phyloP scores from a whole-genome alignment of 2,113 vertebrate genomes.

The Anguilla japonica region DNA sequence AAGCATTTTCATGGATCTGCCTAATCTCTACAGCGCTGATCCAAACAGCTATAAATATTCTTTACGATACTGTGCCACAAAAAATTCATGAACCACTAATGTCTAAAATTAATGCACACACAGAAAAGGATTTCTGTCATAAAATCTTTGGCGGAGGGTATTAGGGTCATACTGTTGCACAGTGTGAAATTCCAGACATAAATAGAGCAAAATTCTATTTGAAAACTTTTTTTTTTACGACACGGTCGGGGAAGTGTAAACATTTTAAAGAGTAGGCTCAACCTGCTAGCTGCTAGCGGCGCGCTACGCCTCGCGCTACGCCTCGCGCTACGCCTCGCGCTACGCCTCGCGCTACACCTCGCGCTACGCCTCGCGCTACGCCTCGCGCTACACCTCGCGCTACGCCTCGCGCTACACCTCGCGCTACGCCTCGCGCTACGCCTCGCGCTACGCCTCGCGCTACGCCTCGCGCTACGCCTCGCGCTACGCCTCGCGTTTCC shows the following conservation, averaged over 20 bases:
- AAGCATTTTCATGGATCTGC: background rate
- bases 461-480: too few species aligned
- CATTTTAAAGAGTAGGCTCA: background rate
- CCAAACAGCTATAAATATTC: constrained; percentile 4
- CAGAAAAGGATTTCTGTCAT: background rate
- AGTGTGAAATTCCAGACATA: background rate
- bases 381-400: too few species aligned
- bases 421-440: too few species aligned
- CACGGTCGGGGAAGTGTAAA: background rate
- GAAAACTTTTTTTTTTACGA: constrained; percentile 3
- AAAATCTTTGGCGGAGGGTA: background rate
- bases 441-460: too few species aligned
- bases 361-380: too few species aligned
- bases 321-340: too few species aligned
- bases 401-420: too few species aligned
- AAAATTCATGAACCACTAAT: constrained; percentile 12
- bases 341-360: too few species aligned
- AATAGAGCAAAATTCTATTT: background rate
- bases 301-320: background rate
- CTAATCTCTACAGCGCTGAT: background rate
- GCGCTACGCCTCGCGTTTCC: background rate
- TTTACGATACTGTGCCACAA: constrained; percentile 6
- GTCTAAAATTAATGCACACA: background rate
- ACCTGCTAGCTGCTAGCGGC: background rate
- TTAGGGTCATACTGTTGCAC: background rate